Evolutionary conservation across 2,797 vertebrate species (phyloP), one percentile per base, ranked within the genome.

Genomic region (Clarias laeviceps): DNA sequence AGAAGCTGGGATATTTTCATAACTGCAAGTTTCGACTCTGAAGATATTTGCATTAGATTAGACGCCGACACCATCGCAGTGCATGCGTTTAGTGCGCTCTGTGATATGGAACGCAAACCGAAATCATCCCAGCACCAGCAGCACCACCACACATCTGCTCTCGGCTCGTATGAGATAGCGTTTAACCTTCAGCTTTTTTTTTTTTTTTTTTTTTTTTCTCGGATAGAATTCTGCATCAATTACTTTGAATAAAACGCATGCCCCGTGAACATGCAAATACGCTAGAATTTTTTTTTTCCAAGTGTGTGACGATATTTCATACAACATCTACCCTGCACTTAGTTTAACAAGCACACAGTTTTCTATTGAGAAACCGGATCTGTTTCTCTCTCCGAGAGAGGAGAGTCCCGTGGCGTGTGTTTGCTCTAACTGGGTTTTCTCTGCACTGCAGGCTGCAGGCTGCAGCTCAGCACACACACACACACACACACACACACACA

Each of bases 401-500:
- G 32, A 34, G 32, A 40, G 50, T 76, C 73, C 50, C 57, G 50
- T 22, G 72, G 40, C 0, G 72, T 84, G 84, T 84, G 82, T 70
- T 88, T 90, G 87, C 50, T 87, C 34, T 86, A 86, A 87, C 90
- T 84, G 77, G 79, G 69, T 87, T 87, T 83, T 77, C 77, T 68
- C 76, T 62, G 32, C 87, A 76, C 73, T 78, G 84, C 85, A 86
- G 86, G 88, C 82, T 74, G 76, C 85, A 83, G 87, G 88, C 82
- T 74, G 76, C 85, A 83, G 87, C 77, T 87, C 78, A 78, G 84
- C 73, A 50, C 78, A 62, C 57, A 59, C 57, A 22, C 59, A 61
- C 59, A 22, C 57, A 22, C 57, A 59, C 57, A 59, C 57, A 59
- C 57, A 59, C 57, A 22, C 57, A 59, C 57, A 59, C 57, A 59